Evolutionary conservation across 64 coral and sea anemone genomes (phyloP).

Genomic region (Stylophora pistillata): DNA sequence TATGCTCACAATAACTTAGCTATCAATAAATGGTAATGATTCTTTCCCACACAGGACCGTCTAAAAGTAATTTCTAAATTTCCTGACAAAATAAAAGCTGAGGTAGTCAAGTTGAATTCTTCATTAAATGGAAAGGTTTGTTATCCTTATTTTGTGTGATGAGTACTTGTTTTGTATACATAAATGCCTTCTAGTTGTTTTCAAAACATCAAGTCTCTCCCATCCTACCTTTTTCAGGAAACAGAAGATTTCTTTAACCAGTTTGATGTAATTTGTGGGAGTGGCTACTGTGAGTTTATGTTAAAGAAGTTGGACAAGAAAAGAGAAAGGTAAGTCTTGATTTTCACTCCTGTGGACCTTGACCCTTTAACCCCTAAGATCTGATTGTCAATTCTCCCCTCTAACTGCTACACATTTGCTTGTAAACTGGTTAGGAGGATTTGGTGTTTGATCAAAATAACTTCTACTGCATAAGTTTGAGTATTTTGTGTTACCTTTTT

Average conservation of each 20-base stretch:
- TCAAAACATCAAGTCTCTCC: neutral
- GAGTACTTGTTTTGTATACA: neutral
- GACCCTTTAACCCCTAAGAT: too few species aligned
- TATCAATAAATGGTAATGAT: neutral
- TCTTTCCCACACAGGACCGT: constrained; percentile 58
- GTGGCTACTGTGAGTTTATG: constrained; percentile 92
- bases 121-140: constrained; percentile 82
- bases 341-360: neutral
- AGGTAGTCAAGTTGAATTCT: constrained; percentile 72
- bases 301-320: constrained; percentile 97
- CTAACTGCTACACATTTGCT: neutral
- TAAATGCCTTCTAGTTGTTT: too few species aligned
- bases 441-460: too few species aligned
- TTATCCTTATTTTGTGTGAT: neutral
- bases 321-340: constrained; percentile 75
- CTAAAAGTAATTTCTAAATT: constrained; percentile 92
- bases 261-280: constrained; percentile 86
- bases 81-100: constrained; percentile 77
- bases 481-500: too few species aligned
- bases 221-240: constrained; percentile 52
- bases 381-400: too few species aligned
- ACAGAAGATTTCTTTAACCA: constrained; percentile 87
- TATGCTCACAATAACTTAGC: too few species aligned
- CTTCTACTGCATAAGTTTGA: too few species aligned
- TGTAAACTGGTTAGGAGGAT: too few species aligned